These are phyloP conservation scores for Arvicola amphibius DNA, from an alignment of 2,797 vertebrate species.

Conservation along the genomic window DNA sequence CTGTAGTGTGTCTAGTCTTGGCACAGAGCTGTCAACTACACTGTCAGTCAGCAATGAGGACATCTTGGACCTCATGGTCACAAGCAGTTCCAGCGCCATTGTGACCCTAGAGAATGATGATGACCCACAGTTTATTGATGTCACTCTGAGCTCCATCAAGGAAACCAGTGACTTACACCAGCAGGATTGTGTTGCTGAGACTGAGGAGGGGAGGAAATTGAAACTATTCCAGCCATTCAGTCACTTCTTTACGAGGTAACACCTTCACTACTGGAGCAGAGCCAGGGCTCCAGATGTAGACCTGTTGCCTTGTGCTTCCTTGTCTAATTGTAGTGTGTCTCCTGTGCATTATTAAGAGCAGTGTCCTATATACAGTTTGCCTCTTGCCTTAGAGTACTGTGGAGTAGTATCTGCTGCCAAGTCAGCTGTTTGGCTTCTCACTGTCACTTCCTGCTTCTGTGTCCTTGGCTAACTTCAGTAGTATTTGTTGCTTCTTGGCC, in stretches of 20 bases:
- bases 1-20: conserved; percentile 95
- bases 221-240: conserved; percentile 90
- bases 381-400: neutral
- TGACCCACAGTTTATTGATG: conserved; percentile 87
- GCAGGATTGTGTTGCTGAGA: conserved; percentile 61
- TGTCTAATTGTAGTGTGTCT: neutral
- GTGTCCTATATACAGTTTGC: fast-evolving
- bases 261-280: neutral
- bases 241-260: conserved; percentile 92
- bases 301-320: neutral
- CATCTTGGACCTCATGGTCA: conserved; percentile 93
- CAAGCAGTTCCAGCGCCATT: conserved; percentile 95
- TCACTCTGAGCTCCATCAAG: conserved; percentile 87
- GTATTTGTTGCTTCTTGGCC: neutral
- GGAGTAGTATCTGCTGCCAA: fast-evolving
- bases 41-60: conserved; percentile 94
- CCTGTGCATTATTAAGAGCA: neutral
- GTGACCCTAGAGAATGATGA: conserved; percentile 93
- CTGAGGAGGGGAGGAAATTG: conserved; percentile 84
- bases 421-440: neutral
- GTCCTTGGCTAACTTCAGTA: neutral
- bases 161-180: conserved; percentile 70
- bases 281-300: neutral
- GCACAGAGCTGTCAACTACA: conserved; percentile 94
- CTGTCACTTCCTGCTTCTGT: neutral